Base-by-base conservation (phyloP, 1,140 invertebrate genomes). In the Drosophila asahinai region DNA sequence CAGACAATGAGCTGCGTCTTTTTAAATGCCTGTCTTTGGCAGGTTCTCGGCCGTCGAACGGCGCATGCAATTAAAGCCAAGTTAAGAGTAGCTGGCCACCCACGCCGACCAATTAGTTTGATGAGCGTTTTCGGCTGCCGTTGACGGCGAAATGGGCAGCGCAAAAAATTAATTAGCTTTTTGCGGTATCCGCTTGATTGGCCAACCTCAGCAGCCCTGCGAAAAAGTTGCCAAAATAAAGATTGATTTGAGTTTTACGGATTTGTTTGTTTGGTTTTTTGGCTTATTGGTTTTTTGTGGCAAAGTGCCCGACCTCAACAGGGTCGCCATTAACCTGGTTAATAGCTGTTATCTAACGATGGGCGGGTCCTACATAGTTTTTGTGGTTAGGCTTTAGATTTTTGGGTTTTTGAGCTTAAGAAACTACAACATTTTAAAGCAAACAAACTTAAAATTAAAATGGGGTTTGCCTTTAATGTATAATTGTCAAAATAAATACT, bases 61-160 rank as follows among this genome's bases (percentile, higher is more conserved):
- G 48, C 25, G 52, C 72, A 63, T 43, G 58, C 79, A 78, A 82
- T 82, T 77, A 72, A 73, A 67, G 43, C 60, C 58, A 73, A 45
- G 52, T 45, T 49, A 25, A 9, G 65, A 36, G 45, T 73, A 17
- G 52, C 54, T 70, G 58, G 65, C 54, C 81, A 83, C 76, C 81
- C 81, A 80, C 81, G 65, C 45, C 36, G 57, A 19, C 61, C 65
- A 71, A 83, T 80, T 76, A 76, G 57, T 59, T 79, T 62, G 67
- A 75, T 81, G 78, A 75, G 58, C 58, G 58, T 43, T 73, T 79
- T 73, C 38, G 22, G 25, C 60, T 49, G 47, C 40, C 27, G 42
- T 52, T 60, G 59, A 66, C 45, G 51, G 62, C 55, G 54, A 55
- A 74, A 64, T 65, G 68, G 38, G 62, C 36, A 40, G 52, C 12